Evolutionary conservation across 2,797 vertebrate genomes (phyloP), one percentile per base, ranked within the genome.

Genomic region (Pteronotus mesoamericanus): DNA sequence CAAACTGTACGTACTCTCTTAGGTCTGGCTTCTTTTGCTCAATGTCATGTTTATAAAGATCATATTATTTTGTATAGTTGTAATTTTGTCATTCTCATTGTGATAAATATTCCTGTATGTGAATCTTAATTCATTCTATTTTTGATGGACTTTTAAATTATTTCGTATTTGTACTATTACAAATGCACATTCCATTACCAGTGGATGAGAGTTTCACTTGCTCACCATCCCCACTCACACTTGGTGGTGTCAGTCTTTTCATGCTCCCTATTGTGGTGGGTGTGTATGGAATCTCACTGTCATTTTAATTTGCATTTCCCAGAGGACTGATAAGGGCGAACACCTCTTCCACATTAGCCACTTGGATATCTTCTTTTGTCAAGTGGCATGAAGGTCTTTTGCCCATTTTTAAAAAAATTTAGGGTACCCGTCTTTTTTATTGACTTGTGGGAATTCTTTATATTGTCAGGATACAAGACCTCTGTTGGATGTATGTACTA

Each of bases 381-480:
- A 96, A 64, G 32, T 7, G 1, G 4, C 6, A 21, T 2, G 82
- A 61, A 80, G 64, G n/a, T 12, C 37, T 72, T 92, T 83, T 69
- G n/a, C 26, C 34, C 53, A 48, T 53, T 44, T 69, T 80, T 87
- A n/a, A n/a, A n/a, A n/a, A 16, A 87, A 64, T 69, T 42, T 12
- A 46, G 8, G 16, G 37, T 64, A 32, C 18, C 6, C 68, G 5
- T 51, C 71, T 57, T 86, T 71, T 44, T 89, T 66, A 51, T 32
- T 87, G n/a, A 82, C 88, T 59, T 91, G 4, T 71, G 92, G 48
- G 48, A 82, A 80, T 59, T 78, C 82, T 88, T 95, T 19, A 74
- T 42, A 22, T 86, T 79, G 32, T 89, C 84, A 91, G 55, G 7
- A 83, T 29, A 79, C 10, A 87, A 91, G 48, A 19, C 4, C 57